These are phyloP conservation scores for Sinotaia quadrata DNA, from an alignment of 2,888 invertebrate genomes.

Conservation along the genomic window DNA sequence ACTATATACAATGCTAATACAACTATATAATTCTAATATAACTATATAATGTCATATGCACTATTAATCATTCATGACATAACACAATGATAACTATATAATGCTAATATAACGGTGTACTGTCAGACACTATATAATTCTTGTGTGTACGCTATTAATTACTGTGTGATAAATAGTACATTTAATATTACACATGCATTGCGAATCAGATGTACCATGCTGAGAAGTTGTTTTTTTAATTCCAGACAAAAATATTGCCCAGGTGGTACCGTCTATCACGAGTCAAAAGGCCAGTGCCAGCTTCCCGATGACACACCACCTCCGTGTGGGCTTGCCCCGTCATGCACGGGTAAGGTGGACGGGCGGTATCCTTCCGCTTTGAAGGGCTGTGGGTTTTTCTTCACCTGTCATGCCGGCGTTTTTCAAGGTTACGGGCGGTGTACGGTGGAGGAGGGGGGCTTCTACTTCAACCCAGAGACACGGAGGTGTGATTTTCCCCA, in stretches of 20 bases:
- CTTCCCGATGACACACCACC: conserved; percentile 35
- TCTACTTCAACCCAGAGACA: conserved; percentile 43
- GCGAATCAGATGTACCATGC: too few relatives aligned
- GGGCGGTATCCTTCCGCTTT: conserved; percentile 40
- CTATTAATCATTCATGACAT: too few relatives aligned
- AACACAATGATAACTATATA: too few relatives aligned
- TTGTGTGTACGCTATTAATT: too few relatives aligned
- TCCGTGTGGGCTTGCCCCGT: conserved; percentile 39
- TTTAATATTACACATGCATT: too few relatives aligned
- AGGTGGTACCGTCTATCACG: conserved; percentile 7
- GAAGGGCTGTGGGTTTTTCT: conserved; percentile 43
- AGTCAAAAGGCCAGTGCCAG: conserved; percentile 30
- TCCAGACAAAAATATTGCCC: not conserved
- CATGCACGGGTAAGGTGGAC: conserved; percentile 28
- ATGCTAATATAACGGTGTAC: too few relatives aligned
- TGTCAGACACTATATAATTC: too few relatives aligned
- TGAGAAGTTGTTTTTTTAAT: too few relatives aligned
- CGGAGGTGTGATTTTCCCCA: conserved; percentile 43
- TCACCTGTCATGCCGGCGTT: conserved; percentile 35
- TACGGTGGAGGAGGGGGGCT: conserved; percentile 36
- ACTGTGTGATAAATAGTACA: too few relatives aligned
- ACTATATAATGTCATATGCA: too few relatives aligned
- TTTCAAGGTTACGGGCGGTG: conserved; percentile 39
- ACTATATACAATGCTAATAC: too few relatives aligned
- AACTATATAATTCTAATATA: too few relatives aligned